phyloP scores from a whole-genome alignment of 1,140 invertebrate species.

The Drosophila kurseongensis region DNA sequence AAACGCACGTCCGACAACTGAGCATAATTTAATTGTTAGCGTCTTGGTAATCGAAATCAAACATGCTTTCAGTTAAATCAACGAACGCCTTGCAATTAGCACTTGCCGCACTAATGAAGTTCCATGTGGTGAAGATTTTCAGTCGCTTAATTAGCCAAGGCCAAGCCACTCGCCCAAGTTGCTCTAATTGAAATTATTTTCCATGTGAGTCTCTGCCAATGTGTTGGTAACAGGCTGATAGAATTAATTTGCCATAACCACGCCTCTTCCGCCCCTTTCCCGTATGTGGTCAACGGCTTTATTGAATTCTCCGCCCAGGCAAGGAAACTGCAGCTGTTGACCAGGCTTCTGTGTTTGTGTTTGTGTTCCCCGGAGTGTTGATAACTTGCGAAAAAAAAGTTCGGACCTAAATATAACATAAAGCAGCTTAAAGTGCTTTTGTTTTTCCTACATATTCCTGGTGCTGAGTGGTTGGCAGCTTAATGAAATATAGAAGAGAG shows the following conservation, averaged over 20 bases:
- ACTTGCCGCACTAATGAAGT: constrained; percentile 45
- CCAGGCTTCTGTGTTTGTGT: constrained; percentile 24
- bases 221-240: constrained; percentile 26
- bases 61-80: constrained; percentile 17
- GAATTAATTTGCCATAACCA: constrained; percentile 67
- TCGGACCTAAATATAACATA: constrained; percentile 40
- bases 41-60: constrained; percentile 50
- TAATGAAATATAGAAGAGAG: constrained; percentile 7
- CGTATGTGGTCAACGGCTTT: constrained; percentile 58
- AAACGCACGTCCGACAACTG: constrained; percentile 32
- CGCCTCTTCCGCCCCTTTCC: constrained; percentile 6
- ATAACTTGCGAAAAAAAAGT: constrained; percentile 40
- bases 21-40: constrained; percentile 68
- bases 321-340: constrained; percentile 58
- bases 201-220: constrained; percentile 8
- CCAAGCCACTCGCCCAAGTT: constrained; percentile 27
- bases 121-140: constrained; percentile 35
- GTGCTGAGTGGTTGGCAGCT: constrained; percentile 1
- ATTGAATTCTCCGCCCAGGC: constrained; percentile 60
- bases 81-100: constrained; percentile 50
- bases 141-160: constrained; percentile 65
- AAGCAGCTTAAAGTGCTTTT: constrained; percentile 66
- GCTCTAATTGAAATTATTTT: constrained; percentile 68
- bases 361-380: constrained; percentile 28
- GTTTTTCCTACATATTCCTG: constrained; percentile 16